Evolutionary conservation across 2,888 invertebrate species (phyloP).

Genomic region (Nymphalis c-album): DNA sequence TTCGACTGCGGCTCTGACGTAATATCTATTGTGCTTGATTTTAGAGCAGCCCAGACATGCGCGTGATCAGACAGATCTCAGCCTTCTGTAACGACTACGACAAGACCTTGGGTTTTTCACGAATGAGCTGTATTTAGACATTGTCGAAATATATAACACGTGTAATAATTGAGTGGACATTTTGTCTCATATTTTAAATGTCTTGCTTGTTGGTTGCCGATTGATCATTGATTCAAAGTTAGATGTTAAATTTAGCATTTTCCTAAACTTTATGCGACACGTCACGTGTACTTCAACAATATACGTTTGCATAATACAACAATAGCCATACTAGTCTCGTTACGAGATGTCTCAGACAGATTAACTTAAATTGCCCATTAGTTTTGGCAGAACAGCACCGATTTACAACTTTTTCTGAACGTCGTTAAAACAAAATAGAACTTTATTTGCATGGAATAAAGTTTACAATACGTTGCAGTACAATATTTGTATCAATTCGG

Average conservation of each 20-base stretch:
- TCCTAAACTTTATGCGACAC: conserved; percentile 4
- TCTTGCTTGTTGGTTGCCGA: neutral
- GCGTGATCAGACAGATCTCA: conserved; percentile 55
- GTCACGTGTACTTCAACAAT: conserved; percentile 22
- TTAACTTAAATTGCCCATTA: conserved; percentile 65
- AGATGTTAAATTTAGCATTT: neutral
- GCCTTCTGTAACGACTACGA: conserved; percentile 61
- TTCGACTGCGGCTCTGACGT: conserved; percentile 33
- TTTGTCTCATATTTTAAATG: neutral
- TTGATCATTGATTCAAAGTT: too few species aligned
- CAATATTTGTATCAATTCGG: neutral
- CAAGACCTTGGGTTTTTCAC: conserved; percentile 75
- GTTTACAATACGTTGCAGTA: neutral
- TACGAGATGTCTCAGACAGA: conserved; percentile 61
- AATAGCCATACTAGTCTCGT: conserved; percentile 53
- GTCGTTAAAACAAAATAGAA: conserved; percentile 27
- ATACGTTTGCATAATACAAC: conserved; percentile 52
- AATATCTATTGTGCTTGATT: conserved; percentile 32
- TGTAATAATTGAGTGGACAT: neutral
- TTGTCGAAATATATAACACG: conserved; percentile 20
- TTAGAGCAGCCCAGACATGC: conserved; percentile 34
- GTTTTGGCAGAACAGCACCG: conserved; percentile 34
- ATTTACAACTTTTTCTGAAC: conserved; percentile 20
- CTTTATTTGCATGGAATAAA: conserved; percentile 20
- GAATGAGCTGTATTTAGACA: conserved; percentile 32